Evolutionary conservation across 2,888 invertebrate genomes (phyloP).

Genomic region (Parnassius smintheus): DNA sequence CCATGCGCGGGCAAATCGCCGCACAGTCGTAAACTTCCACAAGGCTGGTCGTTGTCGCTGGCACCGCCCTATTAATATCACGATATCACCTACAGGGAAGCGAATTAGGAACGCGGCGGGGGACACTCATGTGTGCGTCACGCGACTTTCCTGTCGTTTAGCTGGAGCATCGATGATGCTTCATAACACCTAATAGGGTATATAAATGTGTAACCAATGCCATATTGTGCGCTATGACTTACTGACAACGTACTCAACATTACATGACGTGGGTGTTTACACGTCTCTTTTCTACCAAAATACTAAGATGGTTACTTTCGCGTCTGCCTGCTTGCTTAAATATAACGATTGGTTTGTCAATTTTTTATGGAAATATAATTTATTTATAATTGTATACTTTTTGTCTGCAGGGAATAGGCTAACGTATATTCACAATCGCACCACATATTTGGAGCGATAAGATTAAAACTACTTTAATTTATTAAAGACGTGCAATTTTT

Average conservation of each 20-base stretch:
- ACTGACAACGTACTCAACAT: background rate
- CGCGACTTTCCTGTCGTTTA: slow-evolving; percentile 18
- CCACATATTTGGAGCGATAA: too few species aligned
- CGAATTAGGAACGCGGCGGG: slow-evolving; percentile 2
- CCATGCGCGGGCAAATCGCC: background rate
- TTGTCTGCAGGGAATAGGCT: too few species aligned
- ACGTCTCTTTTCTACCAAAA: too few species aligned
- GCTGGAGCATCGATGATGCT: slow-evolving; percentile 20
- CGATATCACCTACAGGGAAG: slow-evolving; percentile 12
- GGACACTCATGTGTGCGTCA: slow-evolving; percentile 22
- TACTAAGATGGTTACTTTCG: too few species aligned
- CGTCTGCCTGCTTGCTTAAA: too few species aligned
- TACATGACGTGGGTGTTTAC: slow-evolving; percentile 2
- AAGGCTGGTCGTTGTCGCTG: slow-evolving; percentile 9
- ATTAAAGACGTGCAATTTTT: too few species aligned
- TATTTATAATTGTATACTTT: too few species aligned
- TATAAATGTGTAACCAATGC: slow-evolving; percentile 8
- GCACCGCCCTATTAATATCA: slow-evolving; percentile 15
- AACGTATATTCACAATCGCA: too few species aligned
- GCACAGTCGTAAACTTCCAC: slow-evolving; percentile 4
- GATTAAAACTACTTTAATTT: too few species aligned
- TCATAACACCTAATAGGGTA: slow-evolving; percentile 16
- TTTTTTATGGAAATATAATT: too few species aligned
- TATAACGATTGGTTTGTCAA: too few species aligned
- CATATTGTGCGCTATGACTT: background rate